Evolutionary conservation across 2,113 vertebrate genomes (phyloP).

Genomic region (Taurulus bubalis): DNA sequence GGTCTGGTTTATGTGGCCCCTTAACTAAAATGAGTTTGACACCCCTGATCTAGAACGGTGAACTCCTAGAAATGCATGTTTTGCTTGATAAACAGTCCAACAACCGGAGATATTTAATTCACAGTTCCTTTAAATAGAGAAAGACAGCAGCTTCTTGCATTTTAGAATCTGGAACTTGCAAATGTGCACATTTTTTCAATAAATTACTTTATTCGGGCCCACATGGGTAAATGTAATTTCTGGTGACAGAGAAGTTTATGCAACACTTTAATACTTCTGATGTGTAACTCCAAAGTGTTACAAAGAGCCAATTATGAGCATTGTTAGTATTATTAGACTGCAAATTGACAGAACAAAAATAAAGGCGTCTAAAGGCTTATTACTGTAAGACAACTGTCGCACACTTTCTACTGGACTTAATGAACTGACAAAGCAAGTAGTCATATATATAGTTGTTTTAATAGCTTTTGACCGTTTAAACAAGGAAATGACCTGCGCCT

Average conservation of each 20-base stretch:
- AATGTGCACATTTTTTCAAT: no score
- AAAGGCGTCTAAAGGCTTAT: not conserved
- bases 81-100: no score
- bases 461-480: not conserved
- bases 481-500: not conserved
- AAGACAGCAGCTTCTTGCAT: no score
- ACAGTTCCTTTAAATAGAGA: no score
- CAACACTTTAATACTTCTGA: not conserved
- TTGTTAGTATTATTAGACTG: not conserved
- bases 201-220: not conserved
- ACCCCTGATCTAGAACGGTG: no score
- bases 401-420: not conserved
- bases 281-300: not conserved
- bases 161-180: no score
- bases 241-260: not conserved
- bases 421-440: not conserved
- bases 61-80: no score
- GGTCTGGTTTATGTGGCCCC: no score
- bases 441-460: not conserved
- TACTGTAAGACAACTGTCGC: not conserved
- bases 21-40: no score
- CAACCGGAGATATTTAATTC: no score
- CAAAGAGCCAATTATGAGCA: not conserved
- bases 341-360: not conserved
- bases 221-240: not conserved